Evolutionary conservation across 37 sponge, comb jelly and placozoan genomes (phyloP), one percentile per base, ranked within the genome.

Genomic region (Halichondria panicea): DNA sequence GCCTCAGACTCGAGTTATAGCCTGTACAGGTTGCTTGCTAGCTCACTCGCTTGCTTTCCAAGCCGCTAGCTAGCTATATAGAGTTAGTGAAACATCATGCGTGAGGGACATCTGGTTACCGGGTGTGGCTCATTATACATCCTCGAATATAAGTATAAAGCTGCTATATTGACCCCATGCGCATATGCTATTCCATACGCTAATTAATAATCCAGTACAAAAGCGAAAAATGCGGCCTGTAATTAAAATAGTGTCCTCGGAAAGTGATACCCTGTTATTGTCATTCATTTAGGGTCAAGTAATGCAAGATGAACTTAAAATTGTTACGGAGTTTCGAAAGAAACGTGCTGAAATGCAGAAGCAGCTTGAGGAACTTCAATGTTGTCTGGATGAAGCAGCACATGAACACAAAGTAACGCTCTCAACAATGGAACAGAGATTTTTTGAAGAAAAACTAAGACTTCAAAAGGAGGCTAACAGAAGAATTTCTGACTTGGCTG

Each of bases 401-500:
- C 53, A 53, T 1, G 65, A 80, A 4, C 86, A 91, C 73, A 80
- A 87, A 81, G 61, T 59, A 53, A 43, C 68, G 1, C 48, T 94
- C 13, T 52, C 69, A 9, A 61, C 36, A 13, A 73, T 92, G 71
- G 93, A 94, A 41, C 87, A 94, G 59, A 85, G 63, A 42, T 72
- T 72, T 57, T 54, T 72, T 33, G 73, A 72, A 53, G 73, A 72
- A 41, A 72, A 86, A 75, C 21, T 77, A 1, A 69, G 88, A 11
- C 83, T 96, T 4, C 97, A 96, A 75, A 84, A 94, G 22, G 98
- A 97, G 61, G 95, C 98, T 0, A 86, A 81, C 28, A 68, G 93
- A 0, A 87, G 96, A 58, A 91, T 97, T 61, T 82, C 88, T 19
- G 93, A 92, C 25, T 71, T 97, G 46, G 92, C 98, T 27, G 75